These are phyloP conservation scores for Lophotis ruficrista DNA, from an alignment of 2,113 vertebrate genomes.

Conservation along the genomic window DNA sequence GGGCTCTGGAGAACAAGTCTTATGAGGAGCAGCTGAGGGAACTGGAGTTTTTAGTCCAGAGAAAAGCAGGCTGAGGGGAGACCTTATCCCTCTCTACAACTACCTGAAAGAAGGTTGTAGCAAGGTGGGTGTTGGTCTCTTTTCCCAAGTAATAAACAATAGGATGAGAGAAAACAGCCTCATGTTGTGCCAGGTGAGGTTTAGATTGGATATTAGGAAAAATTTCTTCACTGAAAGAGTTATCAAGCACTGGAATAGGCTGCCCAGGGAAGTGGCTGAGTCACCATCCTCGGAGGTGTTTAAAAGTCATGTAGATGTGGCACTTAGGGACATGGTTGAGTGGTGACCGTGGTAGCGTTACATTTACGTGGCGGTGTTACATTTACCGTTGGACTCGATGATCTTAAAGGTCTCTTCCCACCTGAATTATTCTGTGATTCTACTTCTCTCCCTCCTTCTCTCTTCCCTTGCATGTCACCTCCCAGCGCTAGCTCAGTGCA, in stretches of 20 bases:
- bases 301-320: background rate
- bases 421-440: background rate
- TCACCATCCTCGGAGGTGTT: background rate
- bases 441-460: too few species aligned
- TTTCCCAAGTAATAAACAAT: background rate
- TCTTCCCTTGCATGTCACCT: background rate
- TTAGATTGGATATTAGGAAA: background rate
- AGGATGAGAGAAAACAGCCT: background rate
- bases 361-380: background rate
- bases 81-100: background rate
- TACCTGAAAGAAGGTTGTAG: background rate
- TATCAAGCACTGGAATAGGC: background rate
- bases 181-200: background rate
- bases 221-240: background rate
- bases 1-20: background rate
- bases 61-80: background rate
- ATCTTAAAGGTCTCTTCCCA: background rate
- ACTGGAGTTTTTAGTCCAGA: background rate
- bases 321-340: background rate
- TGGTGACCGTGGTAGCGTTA: background rate
- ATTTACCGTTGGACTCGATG: background rate
- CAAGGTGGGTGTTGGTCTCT: accelerated
- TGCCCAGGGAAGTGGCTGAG: background rate
- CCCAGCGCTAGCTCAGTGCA: background rate
- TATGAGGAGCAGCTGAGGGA: background rate